phyloP scores from a whole-genome alignment of 1,140 invertebrate genomes.

The Nylanderia fulva region DNA sequence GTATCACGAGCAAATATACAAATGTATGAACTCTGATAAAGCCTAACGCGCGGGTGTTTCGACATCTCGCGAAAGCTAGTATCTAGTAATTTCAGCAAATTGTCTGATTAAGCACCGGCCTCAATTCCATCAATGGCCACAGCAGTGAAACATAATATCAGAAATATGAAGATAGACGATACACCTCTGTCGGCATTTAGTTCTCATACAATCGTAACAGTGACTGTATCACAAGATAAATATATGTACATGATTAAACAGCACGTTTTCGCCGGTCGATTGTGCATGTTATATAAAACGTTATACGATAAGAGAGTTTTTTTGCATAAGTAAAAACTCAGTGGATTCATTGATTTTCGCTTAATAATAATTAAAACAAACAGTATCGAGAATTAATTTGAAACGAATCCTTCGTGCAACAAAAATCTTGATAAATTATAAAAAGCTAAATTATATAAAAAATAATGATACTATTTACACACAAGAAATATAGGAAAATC shows the following conservation, averaged over 20 bases:
- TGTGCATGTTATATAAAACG: too few species aligned
- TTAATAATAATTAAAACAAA: too few species aligned
- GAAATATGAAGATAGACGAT: slow-evolving; percentile 26
- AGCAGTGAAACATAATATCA: slow-evolving; percentile 46
- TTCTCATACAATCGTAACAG: slow-evolving; percentile 28
- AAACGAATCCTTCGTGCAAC: not conserved
- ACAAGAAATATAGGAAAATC: not conserved
- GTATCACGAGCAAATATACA: not conserved
- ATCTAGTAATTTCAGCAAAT: slow-evolving; percentile 34
- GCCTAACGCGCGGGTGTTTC: not conserved
- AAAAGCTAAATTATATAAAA: too few species aligned
- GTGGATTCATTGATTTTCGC: too few species aligned
- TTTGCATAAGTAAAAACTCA: too few species aligned
- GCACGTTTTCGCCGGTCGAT: not conserved
- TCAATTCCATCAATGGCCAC: not conserved
- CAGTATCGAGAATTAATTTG: too few species aligned
- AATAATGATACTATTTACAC: too few species aligned
- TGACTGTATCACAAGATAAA: slow-evolving; percentile 3
- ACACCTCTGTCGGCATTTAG: slow-evolving; percentile 27
- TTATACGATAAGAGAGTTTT: too few species aligned
- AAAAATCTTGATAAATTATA: not conserved
- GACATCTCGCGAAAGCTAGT: slow-evolving; percentile 22
- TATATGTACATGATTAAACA: not conserved
- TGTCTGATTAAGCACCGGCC: slow-evolving; percentile 26
- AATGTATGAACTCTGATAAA: not conserved